Evolutionary conservation across 2,113 vertebrate species (phyloP).

Genomic region (Neodon shergylaensis): DNA sequence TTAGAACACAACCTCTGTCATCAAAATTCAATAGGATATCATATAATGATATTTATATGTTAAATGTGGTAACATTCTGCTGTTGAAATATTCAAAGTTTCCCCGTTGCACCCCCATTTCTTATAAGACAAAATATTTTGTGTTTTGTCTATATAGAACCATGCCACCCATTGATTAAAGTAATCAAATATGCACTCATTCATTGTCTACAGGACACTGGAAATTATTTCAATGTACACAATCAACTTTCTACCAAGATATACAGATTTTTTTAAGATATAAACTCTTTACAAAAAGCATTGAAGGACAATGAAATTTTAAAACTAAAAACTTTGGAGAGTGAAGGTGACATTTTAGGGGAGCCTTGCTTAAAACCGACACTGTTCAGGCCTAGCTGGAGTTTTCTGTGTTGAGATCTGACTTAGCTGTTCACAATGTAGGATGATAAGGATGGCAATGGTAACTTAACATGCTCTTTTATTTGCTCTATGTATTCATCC

Average conservation of each 20-base stretch:
- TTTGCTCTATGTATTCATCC: not conserved
- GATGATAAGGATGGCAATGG: not conserved
- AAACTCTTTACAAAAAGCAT: not conserved
- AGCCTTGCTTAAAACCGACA: not conserved
- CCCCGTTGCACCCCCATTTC: not conserved
- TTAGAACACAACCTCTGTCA: not conserved
- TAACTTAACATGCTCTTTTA: not conserved
- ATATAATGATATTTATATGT: not conserved
- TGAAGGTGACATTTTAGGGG: not conserved
- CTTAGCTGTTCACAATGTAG: not conserved
- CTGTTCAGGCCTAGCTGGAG: not conserved
- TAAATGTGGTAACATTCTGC: not conserved
- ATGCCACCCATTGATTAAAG: not conserved
- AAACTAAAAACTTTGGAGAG: constrained; percentile 24
- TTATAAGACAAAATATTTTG: not conserved
- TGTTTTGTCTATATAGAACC: not conserved
- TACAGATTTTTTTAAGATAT: not conserved
- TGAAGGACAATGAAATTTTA: constrained; percentile 9
- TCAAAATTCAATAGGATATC: not conserved
- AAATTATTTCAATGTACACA: not conserved
- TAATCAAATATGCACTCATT: not conserved
- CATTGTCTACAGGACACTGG: not conserved
- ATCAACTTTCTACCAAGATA: constrained; percentile 31
- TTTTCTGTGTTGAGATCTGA: constrained; percentile 18
- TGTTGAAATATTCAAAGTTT: constrained; percentile 15